Evolutionary conservation across 1,140 invertebrate genomes (phyloP), one percentile per base, ranked within the genome.

Genomic region (Venturia canescens): DNA sequence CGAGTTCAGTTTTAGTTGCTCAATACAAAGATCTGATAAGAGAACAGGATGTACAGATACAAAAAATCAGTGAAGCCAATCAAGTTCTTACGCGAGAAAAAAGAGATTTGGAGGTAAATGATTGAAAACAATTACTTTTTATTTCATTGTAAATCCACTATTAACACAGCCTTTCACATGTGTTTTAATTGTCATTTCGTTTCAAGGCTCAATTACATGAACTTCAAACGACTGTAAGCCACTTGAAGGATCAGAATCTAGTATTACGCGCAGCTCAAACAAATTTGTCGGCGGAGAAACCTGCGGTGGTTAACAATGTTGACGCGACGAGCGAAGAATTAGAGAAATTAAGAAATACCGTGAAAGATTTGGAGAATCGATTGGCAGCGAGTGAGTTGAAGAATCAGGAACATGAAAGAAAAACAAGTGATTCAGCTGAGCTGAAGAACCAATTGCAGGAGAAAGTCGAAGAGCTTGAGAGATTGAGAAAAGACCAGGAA

Each of bases 11-110:
- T 18, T 86, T 96, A 69, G 91, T 97, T 11, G 87, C 94, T 21
- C 95, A 97, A 86, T 99, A 98, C 91, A 98, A 99, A 93, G 95
- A 96, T 81, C 91, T 98, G 27, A 98, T 98, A 80, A 94, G 97
- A 71, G 95, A 98, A 87, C 97, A 98, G 92, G 97, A 98, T 89
- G 92, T 93, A 18, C 93, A 96, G 85, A 92, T 97, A 80, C 94
- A 95, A 87, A 93, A 94, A 29, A 87, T 96, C 53, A 92, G 93
- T 91, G 88, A 93, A 83, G 90, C 93, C 82, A 86, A 93, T 76
- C 92, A 94, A 83, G 91, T 88, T 83, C 90, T 93, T 86, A 90
- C 84, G 89, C 87, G 90, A 89, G 83, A 93, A 92, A 89, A 94
- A 92, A 82, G 88, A 83, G 89, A 93, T 26, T 83, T 95, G 18